Conservation (phyloP, 2,888 invertebrate genomes). For the Timandra comae region DNA sequence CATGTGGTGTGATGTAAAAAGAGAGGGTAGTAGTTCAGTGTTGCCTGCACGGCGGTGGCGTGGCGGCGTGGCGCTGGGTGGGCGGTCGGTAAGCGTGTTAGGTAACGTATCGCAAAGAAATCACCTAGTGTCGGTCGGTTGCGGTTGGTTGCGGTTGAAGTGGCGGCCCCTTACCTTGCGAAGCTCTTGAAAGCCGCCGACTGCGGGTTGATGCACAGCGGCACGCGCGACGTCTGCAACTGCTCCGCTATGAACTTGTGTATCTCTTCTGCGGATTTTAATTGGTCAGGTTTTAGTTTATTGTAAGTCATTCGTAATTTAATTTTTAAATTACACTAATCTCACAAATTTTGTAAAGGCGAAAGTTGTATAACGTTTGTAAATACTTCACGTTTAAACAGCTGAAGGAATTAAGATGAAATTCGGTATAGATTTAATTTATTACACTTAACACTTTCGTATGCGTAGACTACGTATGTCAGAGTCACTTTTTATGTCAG, state of each 20-base stretch:
- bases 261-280: slow-evolving; percentile 90
- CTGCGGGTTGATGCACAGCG: slow-evolving; percentile 99
- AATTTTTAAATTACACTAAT: too few species aligned
- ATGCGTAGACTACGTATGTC: too few species aligned
- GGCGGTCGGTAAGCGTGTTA: slow-evolving; percentile 62
- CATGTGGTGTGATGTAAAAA: background rate
- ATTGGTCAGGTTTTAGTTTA: too few species aligned
- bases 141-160: slow-evolving; percentile 49
- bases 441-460: too few species aligned
- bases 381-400: too few species aligned
- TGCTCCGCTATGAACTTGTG: slow-evolving; percentile 99
- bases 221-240: slow-evolving; percentile 95
- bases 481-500: too few species aligned
- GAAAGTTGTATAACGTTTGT: too few species aligned
- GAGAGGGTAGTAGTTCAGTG: slow-evolving; percentile 8
- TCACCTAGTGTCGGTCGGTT: slow-evolving; percentile 73
- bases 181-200: slow-evolving; percentile 99
- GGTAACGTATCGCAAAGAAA: slow-evolving; percentile 73
- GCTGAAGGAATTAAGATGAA: too few species aligned
- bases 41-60: slow-evolving; percentile 21
- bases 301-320: too few species aligned
- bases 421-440: too few species aligned
- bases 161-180: slow-evolving; percentile 92
- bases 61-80: slow-evolving; percentile 56
- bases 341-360: too few species aligned